Conservation (phyloP, 92 coral and sea anemone genomes). For the Galaxea fascicularis region DNA sequence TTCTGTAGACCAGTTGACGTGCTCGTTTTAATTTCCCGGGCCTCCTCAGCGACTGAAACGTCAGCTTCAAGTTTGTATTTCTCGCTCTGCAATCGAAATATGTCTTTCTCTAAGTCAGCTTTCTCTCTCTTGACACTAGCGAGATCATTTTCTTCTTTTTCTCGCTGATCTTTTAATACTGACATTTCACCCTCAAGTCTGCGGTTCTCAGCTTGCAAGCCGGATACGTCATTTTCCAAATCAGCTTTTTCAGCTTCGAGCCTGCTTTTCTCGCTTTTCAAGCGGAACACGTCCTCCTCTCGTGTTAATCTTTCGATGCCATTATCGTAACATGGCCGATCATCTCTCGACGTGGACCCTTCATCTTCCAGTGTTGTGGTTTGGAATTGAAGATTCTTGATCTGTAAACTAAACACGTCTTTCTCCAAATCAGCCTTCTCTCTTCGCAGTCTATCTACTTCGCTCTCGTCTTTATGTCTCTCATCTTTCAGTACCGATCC, state of each 20-base stretch:
- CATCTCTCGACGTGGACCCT: slow-evolving; percentile 56
- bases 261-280: slow-evolving; percentile 12
- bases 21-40: slow-evolving; percentile 69
- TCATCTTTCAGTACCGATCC: slow-evolving; percentile 65
- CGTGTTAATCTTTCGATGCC: slow-evolving; percentile 66
- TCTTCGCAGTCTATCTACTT: slow-evolving; percentile 72
- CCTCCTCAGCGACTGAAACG: slow-evolving; percentile 66
- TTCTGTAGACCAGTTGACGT: slow-evolving; percentile 60
- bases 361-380: slow-evolving; percentile 75
- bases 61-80: slow-evolving; percentile 75
- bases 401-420: slow-evolving; percentile 59
- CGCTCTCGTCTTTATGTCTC: slow-evolving; percentile 64
- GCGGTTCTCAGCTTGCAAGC: slow-evolving; percentile 74
- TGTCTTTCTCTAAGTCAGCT: slow-evolving; percentile 72
- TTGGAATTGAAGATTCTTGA: slow-evolving; percentile 79
- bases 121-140: slow-evolving; percentile 71
- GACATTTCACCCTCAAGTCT: slow-evolving; percentile 67
- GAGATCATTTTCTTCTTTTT: slow-evolving; percentile 67
- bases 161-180: slow-evolving; percentile 56
- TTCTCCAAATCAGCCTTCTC: slow-evolving; percentile 83
- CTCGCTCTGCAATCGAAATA: slow-evolving; percentile 76
- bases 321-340: slow-evolving; percentile 58
- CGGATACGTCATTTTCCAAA: slow-evolving; percentile 68
- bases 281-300: slow-evolving; percentile 62
- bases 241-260: slow-evolving; percentile 75